Conservation (phyloP, 2,113 vertebrate species). For the Tragelaphus buxtoni region DNA sequence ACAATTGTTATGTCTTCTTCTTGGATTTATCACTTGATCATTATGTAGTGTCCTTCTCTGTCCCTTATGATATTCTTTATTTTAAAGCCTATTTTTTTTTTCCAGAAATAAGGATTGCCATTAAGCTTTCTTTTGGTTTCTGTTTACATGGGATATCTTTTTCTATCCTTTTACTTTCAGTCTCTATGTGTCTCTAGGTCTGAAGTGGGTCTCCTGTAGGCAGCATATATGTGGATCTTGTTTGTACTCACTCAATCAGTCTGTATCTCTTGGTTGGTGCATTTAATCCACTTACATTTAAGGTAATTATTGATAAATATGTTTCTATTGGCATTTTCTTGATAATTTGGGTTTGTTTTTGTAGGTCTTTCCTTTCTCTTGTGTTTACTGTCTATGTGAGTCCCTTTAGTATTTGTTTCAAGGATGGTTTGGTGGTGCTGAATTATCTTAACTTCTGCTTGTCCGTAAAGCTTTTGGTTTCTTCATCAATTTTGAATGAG, state of each 20-base stretch:
- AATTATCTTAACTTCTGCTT: neutral
- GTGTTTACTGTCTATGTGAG: neutral
- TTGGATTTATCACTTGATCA: neutral
- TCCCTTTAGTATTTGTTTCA: neutral
- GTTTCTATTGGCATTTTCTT: neutral
- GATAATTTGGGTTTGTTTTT: neutral
- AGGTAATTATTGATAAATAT: neutral
- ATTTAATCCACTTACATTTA: neutral
- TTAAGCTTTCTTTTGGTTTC: neutral
- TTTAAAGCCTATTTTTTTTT: neutral
- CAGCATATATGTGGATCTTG: neutral
- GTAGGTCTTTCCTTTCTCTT: neutral
- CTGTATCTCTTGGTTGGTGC: neutral
- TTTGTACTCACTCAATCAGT: neutral
- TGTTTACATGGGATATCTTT: neutral
- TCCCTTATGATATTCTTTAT: neutral
- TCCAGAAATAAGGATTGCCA: neutral
- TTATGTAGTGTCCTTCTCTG: neutral
- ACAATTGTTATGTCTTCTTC: neutral
- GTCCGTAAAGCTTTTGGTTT: neutral
- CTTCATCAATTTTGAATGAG: neutral
- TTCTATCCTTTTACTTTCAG: neutral
- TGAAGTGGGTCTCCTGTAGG: neutral
- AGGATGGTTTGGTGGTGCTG: neutral
- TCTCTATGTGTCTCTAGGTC: neutral